Conservation (phyloP, 1,140 invertebrate species). For the Bicyclus anynana region DNA sequence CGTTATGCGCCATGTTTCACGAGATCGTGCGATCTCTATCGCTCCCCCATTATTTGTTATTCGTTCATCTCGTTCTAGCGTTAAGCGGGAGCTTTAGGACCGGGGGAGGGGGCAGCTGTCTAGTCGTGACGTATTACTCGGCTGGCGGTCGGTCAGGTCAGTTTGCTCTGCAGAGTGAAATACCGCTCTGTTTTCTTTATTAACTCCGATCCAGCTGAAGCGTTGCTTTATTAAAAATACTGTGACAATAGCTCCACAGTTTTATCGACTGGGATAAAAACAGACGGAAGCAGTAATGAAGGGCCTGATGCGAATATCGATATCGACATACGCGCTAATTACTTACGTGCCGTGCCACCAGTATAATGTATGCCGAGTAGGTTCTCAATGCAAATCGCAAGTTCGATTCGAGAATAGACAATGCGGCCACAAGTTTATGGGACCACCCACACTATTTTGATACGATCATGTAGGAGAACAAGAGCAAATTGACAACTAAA, state of each 20-base stretch:
- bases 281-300: slow-evolving; percentile 50
- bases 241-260: slow-evolving; percentile 22
- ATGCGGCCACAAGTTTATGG: slow-evolving; percentile 63
- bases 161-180: slow-evolving; percentile 41
- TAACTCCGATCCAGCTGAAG: slow-evolving; percentile 31
- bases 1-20: slow-evolving; percentile 78
- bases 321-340: slow-evolving; percentile 66
- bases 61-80: slow-evolving; percentile 51
- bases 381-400: slow-evolving; percentile 72
- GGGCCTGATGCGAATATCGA: slow-evolving; percentile 58
- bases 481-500: slow-evolving; percentile 16
- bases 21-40: slow-evolving; percentile 59
- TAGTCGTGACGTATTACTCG: slow-evolving; percentile 75
- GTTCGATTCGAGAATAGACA: slow-evolving; percentile 73
- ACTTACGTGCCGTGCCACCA: slow-evolving; percentile 47
- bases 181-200: slow-evolving; percentile 36
- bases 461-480: slow-evolving; percentile 24
- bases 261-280: slow-evolving; percentile 26
- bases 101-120: slow-evolving; percentile 64
- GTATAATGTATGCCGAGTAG: slow-evolving; percentile 66
- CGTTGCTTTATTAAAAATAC: slow-evolving; percentile 29
- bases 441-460: slow-evolving; percentile 62
- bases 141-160: slow-evolving; percentile 59
- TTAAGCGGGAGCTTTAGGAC: slow-evolving; percentile 45
- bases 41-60: slow-evolving; percentile 51